These are phyloP conservation scores for Paramormyrops kingsleyae DNA, from an alignment of 2,113 vertebrate species.

Conservation along the genomic window DNA sequence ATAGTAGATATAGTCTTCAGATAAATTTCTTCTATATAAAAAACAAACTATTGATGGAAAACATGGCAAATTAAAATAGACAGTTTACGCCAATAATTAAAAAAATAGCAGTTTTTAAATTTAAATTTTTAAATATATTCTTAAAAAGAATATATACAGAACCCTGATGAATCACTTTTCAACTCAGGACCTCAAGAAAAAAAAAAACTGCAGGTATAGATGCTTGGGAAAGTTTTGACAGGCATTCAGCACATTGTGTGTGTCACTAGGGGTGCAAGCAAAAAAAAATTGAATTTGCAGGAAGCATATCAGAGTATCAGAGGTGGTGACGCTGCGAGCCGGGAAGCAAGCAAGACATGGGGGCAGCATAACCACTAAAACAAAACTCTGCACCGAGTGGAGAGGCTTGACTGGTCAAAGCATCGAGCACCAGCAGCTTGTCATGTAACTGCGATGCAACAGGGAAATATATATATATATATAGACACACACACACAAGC, in stretches of 20 bases:
- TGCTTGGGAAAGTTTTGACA: neutral
- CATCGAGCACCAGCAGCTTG: neutral
- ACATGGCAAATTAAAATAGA: neutral
- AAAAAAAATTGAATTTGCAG: neutral
- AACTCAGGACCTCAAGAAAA: neutral
- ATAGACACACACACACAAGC: neutral
- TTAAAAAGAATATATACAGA: neutral
- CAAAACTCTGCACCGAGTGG: neutral
- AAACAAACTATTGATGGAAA: neutral
- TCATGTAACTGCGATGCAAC: neutral
- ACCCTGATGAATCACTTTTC: neutral
- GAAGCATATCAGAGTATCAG: neutral
- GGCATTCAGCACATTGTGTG: neutral
- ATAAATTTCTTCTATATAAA: neutral
- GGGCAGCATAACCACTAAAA: neutral
- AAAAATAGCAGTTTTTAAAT: neutral
- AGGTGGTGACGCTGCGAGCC: neutral
- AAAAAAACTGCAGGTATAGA: neutral
- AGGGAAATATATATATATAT: neutral
- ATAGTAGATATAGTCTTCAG: neutral
- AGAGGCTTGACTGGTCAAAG: neutral
- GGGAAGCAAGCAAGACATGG: neutral
- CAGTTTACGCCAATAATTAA: neutral
- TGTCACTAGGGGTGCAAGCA: neutral
- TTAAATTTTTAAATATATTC: no score